Conservation (phyloP, 1,140 invertebrate species). For the Tetramorium simillimum region DNA sequence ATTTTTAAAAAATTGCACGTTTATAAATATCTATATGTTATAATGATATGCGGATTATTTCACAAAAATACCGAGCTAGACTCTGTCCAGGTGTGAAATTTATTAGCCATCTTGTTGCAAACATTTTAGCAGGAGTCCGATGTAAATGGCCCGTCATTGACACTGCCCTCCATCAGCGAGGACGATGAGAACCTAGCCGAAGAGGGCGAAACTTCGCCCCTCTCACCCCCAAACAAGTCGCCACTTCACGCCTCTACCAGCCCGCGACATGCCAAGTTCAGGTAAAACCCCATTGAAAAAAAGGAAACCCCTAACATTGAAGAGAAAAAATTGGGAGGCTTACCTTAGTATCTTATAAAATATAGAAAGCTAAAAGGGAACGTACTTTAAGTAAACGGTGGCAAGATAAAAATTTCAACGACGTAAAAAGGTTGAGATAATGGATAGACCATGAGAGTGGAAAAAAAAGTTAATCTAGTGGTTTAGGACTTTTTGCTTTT, state of each 20-base stretch:
- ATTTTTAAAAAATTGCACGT: not conserved
- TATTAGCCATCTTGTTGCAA: not conserved
- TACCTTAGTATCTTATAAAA: not conserved
- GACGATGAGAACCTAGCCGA: constrained; percentile 94
- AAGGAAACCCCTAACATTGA: not conserved
- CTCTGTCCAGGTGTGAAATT: not conserved
- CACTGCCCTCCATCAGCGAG: constrained; percentile 95
- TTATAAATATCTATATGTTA: not conserved
- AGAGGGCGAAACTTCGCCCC: constrained; percentile 88
- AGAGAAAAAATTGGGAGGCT: not conserved
- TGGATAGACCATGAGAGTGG: not conserved
- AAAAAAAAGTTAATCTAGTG: constrained; percentile 17
- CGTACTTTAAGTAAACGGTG: not conserved
- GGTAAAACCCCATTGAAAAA: constrained; percentile 78
- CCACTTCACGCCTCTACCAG: constrained; percentile 86
- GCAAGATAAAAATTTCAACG: constrained; percentile 11
- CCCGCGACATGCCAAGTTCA: constrained; percentile 90
- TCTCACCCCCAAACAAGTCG: constrained; percentile 88
- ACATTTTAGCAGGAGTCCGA: constrained; percentile 89
- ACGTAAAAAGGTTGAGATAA: constrained; percentile 21
- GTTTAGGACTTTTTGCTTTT: not conserved
- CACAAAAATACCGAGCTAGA: not conserved
- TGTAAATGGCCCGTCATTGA: constrained; percentile 92
- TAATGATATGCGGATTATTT: not conserved
- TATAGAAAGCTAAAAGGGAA: not conserved